Evolutionary conservation across 2,888 invertebrate genomes (phyloP).

Genomic region (Incurvaria masculella): DNA sequence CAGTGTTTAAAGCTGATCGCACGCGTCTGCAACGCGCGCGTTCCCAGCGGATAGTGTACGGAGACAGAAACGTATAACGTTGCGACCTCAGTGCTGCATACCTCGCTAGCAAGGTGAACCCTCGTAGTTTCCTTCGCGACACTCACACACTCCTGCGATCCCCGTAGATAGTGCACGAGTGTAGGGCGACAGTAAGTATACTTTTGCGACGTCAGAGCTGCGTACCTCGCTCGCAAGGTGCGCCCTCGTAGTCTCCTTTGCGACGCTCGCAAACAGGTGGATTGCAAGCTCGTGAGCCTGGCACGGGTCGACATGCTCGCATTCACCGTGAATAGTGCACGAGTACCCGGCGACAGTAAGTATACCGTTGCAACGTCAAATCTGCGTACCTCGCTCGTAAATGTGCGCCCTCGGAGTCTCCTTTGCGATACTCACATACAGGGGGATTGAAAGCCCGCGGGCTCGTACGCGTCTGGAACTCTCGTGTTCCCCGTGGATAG

Average conservation of each 20-base stretch:
- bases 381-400: slow-evolving; percentile 88
- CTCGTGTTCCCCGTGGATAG: slow-evolving; percentile 90
- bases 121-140: slow-evolving; percentile 88
- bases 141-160: slow-evolving; percentile 96
- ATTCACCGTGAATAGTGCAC: slow-evolving; percentile 91
- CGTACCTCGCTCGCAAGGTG: slow-evolving; percentile 91
- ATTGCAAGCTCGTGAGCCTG: slow-evolving; percentile 95
- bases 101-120: slow-evolving; percentile 95
- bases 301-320: slow-evolving; percentile 88
- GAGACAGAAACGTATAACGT: too few species aligned
- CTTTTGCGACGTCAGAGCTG: slow-evolving; percentile 8
- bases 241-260: slow-evolving; percentile 89
- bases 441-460: slow-evolving; percentile 93
- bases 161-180: slow-evolving; percentile 89
- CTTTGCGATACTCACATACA: slow-evolving; percentile 90
- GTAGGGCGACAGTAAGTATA: too few species aligned
- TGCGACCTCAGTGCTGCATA: too few species aligned
- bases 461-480: slow-evolving; percentile 90
- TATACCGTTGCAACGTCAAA: background rate
- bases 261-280: slow-evolving; percentile 93
- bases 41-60: too few species aligned
- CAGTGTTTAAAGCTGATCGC: too few species aligned
- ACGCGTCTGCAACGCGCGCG: too few species aligned
- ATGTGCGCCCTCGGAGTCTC: slow-evolving; percentile 90
- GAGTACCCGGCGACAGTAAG: too few species aligned